These are phyloP conservation scores for Tribolium castaneum DNA, from an alignment of 1,140 invertebrate genomes.

Conservation along the genomic window DNA sequence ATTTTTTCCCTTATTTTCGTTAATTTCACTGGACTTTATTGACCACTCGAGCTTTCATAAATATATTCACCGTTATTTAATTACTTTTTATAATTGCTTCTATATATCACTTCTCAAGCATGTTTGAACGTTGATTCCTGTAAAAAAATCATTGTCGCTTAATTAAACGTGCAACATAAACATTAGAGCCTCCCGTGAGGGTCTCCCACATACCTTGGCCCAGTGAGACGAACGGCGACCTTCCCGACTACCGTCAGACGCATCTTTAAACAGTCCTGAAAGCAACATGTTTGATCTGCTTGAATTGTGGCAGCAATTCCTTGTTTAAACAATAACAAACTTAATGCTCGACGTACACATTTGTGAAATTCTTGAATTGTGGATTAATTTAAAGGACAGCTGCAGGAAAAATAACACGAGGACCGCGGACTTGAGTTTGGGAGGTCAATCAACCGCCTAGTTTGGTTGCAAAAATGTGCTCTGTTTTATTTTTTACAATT, in stretches of 20 bases:
- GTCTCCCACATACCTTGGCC: slow-evolving; percentile 34
- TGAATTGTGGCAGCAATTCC: background rate
- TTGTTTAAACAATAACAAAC: slow-evolving; percentile 14
- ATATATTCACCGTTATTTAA: slow-evolving; percentile 1
- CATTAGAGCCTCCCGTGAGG: slow-evolving; percentile 27
- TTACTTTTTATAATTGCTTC: slow-evolving; percentile 4
- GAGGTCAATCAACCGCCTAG: slow-evolving; percentile 1
- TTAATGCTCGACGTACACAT: background rate
- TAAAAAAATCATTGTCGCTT: slow-evolving; percentile 24
- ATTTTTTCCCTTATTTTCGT: too few species aligned
- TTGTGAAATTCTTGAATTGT: background rate
- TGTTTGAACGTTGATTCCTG: slow-evolving; percentile 17
- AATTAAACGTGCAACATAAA: slow-evolving; percentile 24
- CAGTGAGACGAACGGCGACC: slow-evolving; percentile 17
- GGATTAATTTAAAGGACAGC: background rate
- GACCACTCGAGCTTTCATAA: background rate
- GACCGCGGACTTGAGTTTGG: background rate
- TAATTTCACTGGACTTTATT: background rate
- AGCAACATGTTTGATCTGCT: background rate
- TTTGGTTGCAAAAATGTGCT: too few species aligned
- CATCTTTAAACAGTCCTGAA: slow-evolving; percentile 12
- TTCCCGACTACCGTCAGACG: slow-evolving; percentile 12
- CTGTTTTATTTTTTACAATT: too few species aligned
- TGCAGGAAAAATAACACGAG: background rate
- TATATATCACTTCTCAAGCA: background rate